Evolutionary conservation across 2,888 invertebrate species (phyloP), one percentile per base, ranked within the genome.

Genomic region (Thelaira solivaga): DNA sequence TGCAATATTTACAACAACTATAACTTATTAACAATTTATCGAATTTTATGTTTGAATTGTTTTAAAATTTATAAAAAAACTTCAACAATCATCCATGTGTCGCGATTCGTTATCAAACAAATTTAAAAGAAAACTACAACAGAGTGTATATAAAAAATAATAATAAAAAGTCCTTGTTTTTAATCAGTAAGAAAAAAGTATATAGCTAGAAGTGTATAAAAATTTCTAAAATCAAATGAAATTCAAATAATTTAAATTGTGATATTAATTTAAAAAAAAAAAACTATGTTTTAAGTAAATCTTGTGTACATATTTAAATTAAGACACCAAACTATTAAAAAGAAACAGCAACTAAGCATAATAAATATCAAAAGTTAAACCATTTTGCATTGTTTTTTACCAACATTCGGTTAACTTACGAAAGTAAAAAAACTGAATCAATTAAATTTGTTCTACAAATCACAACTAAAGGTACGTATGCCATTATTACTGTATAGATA

Each of bases 241-340:
- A 26, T 29, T 31, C 36, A 51, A 57, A 11, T 47, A 31, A 62
- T 47, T 57, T 64, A 51, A 39, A 67, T 75, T 79, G 79, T 79
- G 79, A 79, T 79, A 79, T 79, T 79, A 79, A 72, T 67, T 79
- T 39, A 67, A 76, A 69, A 78, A 74, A n/a, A n/a, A 43, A 65
- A 71, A 4, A 65, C 29, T 69, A 69, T 59, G 47, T 78, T 64
- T n/a, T 74, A 73, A 79, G 71, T 71, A 36, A 36, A 43, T 57
- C 16, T 67, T 55, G 64, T 73, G 53, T 62, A 62, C 53, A 62
- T 78, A 69, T 53, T 64, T 45, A 65, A 67, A 53, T n/a, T 43
- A 47, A 43, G 20, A 55, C 34, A 51, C 26, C 39, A 26, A 49
- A 26, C 24, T 39, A 20, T 67, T 64, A n/a, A 36, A 55, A 43